phyloP scores from a whole-genome alignment of 2,797 vertebrate genomes.

The Amblyraja radiata region DNA sequence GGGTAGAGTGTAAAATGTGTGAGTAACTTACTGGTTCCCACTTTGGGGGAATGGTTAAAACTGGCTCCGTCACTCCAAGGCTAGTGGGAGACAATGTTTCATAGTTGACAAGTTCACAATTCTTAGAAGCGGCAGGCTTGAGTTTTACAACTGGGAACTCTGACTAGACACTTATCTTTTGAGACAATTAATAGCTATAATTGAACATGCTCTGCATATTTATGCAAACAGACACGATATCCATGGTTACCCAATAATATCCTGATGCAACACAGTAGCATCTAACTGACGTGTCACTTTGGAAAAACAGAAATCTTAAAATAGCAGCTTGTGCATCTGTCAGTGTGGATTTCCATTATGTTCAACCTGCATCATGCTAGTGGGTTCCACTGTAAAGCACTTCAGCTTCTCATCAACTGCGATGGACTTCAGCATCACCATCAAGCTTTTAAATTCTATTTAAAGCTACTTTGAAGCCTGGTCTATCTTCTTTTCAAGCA shows the following conservation, averaged over 20 bases:
- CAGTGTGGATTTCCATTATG: not conserved
- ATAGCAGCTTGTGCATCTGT: not conserved
- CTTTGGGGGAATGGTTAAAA: not conserved
- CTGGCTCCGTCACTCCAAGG: not conserved
- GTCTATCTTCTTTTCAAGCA: not conserved
- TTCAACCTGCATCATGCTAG: not conserved
- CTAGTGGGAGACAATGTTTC: not conserved
- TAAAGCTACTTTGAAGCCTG: not conserved
- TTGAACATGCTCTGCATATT: not conserved
- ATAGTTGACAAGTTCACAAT: not conserved
- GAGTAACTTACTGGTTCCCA: not conserved
- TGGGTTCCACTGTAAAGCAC: not conserved
- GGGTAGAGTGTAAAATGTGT: not conserved
- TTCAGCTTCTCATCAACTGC: not conserved
- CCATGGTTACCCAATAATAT: constrained; percentile 16
- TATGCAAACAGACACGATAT: not conserved
- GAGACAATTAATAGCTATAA: not conserved
- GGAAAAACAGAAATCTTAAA: constrained; percentile 6
- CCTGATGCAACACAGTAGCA: not conserved
- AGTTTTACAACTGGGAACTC: constrained; percentile 15
- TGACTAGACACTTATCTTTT: not conserved
- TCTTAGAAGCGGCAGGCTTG: constrained; percentile 19
- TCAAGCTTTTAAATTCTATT: not conserved
- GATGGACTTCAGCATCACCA: not conserved
- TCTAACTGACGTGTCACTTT: not conserved